Conservation (phyloP, 1,140 invertebrate species). For the Caenorhabditis tropicalis region DNA sequence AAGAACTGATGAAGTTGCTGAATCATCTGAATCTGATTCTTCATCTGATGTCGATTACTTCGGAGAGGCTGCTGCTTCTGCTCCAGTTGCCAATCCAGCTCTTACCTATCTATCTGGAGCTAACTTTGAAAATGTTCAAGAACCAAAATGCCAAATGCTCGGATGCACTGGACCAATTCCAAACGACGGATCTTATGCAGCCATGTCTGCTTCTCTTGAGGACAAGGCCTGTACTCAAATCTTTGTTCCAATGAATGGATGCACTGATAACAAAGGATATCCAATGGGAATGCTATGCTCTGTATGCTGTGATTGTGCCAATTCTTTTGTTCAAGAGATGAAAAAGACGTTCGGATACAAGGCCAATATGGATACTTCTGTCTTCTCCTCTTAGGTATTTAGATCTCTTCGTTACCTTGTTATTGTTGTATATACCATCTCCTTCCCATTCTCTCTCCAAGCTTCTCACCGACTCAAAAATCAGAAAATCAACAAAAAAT, state of each 20-base stretch:
- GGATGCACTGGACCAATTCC: conserved; percentile 68
- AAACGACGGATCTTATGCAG: conserved; percentile 66
- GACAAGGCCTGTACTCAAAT: conserved; percentile 63
- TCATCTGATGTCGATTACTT: conserved; percentile 30
- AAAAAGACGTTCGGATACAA: conserved; percentile 62
- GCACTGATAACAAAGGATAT: conserved; percentile 62
- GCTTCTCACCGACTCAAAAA: neutral
- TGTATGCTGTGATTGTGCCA: conserved; percentile 69
- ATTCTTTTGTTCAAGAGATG: conserved; percentile 61
- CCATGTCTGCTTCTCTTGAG: conserved; percentile 45
- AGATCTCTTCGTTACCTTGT: neutral
- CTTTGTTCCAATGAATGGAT: conserved; percentile 70
- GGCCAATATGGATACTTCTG: neutral
- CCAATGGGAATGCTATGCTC: conserved; percentile 71
- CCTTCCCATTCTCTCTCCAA: neutral
- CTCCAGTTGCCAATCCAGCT: conserved; percentile 65
- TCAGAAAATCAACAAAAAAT: conserved; percentile 27
- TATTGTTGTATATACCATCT: conserved; percentile 17
- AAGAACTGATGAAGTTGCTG: conserved; percentile 17
- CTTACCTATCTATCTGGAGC: conserved; percentile 64
- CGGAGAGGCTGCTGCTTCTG: conserved; percentile 46
- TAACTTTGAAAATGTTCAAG: conserved; percentile 64
- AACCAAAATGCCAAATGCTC: conserved; percentile 60
- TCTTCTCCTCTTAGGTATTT: conserved; percentile 20
- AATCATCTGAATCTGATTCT: conserved; percentile 15